Evolutionary conservation across 1,140 invertebrate genomes (phyloP).

Genomic region (Drosophila mayri): DNA sequence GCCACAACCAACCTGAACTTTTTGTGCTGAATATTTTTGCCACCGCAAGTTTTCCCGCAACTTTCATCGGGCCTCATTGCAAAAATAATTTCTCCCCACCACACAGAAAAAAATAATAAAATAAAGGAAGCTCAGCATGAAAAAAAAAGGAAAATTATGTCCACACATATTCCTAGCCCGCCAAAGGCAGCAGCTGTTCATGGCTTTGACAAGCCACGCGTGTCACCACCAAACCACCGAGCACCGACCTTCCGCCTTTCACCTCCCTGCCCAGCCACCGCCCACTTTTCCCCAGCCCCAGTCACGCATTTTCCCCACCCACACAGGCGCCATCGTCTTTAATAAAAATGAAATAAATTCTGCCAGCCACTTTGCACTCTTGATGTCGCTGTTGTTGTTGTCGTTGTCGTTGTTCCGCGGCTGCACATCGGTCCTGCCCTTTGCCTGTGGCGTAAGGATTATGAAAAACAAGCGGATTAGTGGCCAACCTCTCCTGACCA

Average conservation of each 20-base stretch:
- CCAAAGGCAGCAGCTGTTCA: conserved; percentile 45
- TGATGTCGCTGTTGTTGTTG: conserved; percentile 21
- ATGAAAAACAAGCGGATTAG: conserved; percentile 81
- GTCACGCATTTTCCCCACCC: conserved; percentile 22
- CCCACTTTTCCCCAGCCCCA: conserved; percentile 5
- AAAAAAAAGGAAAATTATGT: conserved; percentile 44
- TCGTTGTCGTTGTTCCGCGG: conserved; percentile 7
- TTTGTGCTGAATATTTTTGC: conserved; percentile 17
- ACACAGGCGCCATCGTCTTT: conserved; percentile 46
- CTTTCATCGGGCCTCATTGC: conserved; percentile 40
- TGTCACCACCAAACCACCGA: conserved; percentile 49
- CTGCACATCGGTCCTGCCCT: conserved; percentile 37
- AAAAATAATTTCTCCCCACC: conserved; percentile 39
- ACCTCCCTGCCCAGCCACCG: not conserved
- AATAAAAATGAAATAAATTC: conserved; percentile 72
- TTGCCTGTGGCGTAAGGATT: conserved; percentile 71
- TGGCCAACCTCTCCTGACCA: conserved; percentile 29
- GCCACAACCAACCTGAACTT: conserved; percentile 10
- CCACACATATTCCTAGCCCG: conserved; percentile 40
- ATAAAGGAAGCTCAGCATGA: conserved; percentile 7
- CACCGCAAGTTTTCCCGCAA: conserved; percentile 20
- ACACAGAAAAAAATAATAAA: conserved; percentile 26
- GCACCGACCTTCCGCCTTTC: conserved; percentile 13
- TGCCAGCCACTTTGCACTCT: conserved; percentile 72
- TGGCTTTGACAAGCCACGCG: conserved; percentile 74